Percentiles rank a stretch among this genome's conserved stretches.
Evolutionary conservation across 1,140 invertebrate genomes (phyloP).

Genomic region (Solenopsis invicta): DNA sequence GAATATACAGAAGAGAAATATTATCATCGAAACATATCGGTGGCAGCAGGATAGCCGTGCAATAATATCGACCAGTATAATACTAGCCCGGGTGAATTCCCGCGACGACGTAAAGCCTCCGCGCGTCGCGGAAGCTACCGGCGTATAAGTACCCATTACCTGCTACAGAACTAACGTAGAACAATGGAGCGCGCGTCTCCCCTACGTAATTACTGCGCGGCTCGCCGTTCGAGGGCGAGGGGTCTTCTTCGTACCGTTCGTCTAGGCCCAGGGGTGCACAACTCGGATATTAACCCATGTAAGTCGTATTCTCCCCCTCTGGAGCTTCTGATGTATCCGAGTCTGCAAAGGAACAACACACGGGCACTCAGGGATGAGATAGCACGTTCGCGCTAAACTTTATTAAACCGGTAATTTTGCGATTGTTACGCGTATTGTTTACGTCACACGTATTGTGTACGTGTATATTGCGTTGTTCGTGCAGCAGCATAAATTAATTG

Average conservation of each 20-base stretch:
- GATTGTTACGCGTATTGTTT: neutral
- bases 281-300: neutral
- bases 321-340: neutral
- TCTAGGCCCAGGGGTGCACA: slow-evolving; percentile 51
- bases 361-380: neutral
- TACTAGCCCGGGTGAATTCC: slow-evolving; percentile 10
- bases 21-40: neutral
- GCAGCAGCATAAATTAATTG: neutral
- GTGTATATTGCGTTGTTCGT: neutral
- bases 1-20: neutral
- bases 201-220: slow-evolving; percentile 75
- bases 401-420: neutral
- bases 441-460: neutral
- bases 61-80: slow-evolving; percentile 38
- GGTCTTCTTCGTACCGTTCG: slow-evolving; percentile 66
- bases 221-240: slow-evolving; percentile 69
- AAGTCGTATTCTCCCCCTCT: neutral
- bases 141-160: slow-evolving; percentile 70
- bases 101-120: slow-evolving; percentile 32
- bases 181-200: slow-evolving; percentile 74
- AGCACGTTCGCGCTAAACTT: neutral
- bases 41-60: neutral
- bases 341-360: neutral
- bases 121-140: slow-evolving; percentile 41
- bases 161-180: slow-evolving; percentile 71